Evolutionary conservation across 2,888 invertebrate genomes (phyloP), one percentile per base, ranked within the genome.

Genomic region (Melinaea marsaeus): DNA sequence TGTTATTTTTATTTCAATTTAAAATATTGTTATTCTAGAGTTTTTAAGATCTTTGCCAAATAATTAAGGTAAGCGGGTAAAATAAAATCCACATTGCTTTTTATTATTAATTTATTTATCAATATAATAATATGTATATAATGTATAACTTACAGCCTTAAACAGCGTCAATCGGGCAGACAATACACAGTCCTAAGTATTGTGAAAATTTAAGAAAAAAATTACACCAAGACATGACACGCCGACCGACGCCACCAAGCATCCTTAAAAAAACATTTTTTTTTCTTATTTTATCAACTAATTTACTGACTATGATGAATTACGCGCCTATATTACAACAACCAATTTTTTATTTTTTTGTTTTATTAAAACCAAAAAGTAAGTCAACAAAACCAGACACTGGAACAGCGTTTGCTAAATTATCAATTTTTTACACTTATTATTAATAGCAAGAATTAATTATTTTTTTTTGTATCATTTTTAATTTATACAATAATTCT

Each of bases 31-130:
- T 7, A 22, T 22, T 22, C 22, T 22, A 22, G 22, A 22, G 1
- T 22, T 22, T 22, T 32, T 45, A 22, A 2, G 9, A 13, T 13
- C 35, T 32, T n/a, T 58, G 32, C 7, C 9, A 42, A 5, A 45
- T 57, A 45, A 37, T n/a, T 13, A 13, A 34, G 33, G 3, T 4
- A 1, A 13, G 54, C 3, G n/a, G 6, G 2, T 1, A 55, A 67
- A 72, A 69, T 68, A 65, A 71, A 68, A 69, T 54, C 60, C 64
- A 66, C 9, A 69, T 68, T 68, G 62, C 70, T 76, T 87, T 90
- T 89, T 89, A 86, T 88, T 85, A 89, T 90, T 89, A 88, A 89
- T 90, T 89, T 90, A 90, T 90, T 89, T 88, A 90, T 87, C 86
- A 89, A 90, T 90, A 90, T 90, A 89, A 86, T 83, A 79, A 88